Percentiles rank a stretch among this genome's conserved stretches.
Evolutionary conservation across 2,113 vertebrate species (phyloP).

Genomic region (Geococcyx californianus): DNA sequence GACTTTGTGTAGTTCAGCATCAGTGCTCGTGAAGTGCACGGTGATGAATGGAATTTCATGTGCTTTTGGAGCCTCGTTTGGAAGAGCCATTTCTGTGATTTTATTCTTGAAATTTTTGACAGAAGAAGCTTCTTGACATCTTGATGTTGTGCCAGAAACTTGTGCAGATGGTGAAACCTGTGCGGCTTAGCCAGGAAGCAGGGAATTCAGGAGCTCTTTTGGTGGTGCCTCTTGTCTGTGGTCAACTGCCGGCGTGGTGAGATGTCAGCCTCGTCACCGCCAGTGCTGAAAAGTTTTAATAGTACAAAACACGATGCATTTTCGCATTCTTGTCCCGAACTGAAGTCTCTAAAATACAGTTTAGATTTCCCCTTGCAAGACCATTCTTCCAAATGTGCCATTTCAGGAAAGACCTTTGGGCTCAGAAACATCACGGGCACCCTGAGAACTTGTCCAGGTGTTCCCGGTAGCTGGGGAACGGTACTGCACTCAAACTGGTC

Average conservation of each 20-base stretch:
- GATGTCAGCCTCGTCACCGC: background rate
- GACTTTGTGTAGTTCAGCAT: background rate
- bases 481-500: rapidly evolving
- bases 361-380: background rate
- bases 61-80: background rate
- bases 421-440: background rate
- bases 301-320: background rate
- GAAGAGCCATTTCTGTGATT: background rate
- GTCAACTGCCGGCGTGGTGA: background rate
- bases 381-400: rapidly evolving
- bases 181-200: background rate
- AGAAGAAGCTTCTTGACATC: background rate
- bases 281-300: background rate
- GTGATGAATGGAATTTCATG: background rate
- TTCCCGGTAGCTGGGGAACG: background rate
- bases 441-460: background rate
- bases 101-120: background rate
- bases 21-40: background rate
- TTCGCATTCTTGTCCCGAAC: background rate
- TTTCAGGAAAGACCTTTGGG: background rate
- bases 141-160: background rate
- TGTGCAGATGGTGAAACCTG: background rate
- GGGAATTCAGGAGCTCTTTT: background rate
- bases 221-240: rapidly evolving
- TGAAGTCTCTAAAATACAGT: background rate